A percentile compares a stretch with the other conserved stretches of the same genome.
Evolutionary conservation across 2,888 invertebrate species (phyloP).

Genomic region (Drosophila neonasuta): DNA sequence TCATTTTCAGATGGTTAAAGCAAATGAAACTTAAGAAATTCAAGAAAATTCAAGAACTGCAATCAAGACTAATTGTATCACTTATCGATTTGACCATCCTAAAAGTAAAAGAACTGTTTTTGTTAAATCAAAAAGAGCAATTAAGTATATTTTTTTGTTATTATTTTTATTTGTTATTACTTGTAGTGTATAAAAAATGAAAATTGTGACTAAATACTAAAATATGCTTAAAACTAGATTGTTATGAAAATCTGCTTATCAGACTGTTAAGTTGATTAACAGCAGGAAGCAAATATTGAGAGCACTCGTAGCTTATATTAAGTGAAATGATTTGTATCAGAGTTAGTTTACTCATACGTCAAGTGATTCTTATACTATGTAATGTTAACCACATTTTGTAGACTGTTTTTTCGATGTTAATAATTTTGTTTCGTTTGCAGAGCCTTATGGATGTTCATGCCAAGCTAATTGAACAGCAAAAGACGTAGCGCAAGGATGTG

Average conservation of each 20-base stretch:
- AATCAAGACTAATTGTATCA: not conserved
- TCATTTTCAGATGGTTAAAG: slow-evolving; percentile 23
- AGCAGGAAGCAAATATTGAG: slow-evolving; percentile 4
- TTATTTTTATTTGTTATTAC: not conserved
- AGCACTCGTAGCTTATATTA: not conserved
- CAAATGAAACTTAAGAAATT: slow-evolving; percentile 2
- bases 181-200: not conserved
- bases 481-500: slow-evolving; percentile 19
- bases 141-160: not conserved
- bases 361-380: slow-evolving; percentile 6
- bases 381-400: slow-evolving; percentile 5
- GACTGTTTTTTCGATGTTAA: not conserved
- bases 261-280: slow-evolving; percentile 9
- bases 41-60: not conserved
- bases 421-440: slow-evolving; percentile 81
- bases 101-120: not conserved
- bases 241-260: not conserved
- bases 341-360: not conserved
- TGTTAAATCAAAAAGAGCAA: not conserved
- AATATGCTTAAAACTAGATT: not conserved
- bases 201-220: not conserved
- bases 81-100: not conserved
- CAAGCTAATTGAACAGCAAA: slow-evolving; percentile 87
- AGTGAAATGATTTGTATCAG: not conserved
- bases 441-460: slow-evolving; percentile 93